Conservation (phyloP, 2,888 invertebrate species). For the Callinectes sapidus region DNA sequence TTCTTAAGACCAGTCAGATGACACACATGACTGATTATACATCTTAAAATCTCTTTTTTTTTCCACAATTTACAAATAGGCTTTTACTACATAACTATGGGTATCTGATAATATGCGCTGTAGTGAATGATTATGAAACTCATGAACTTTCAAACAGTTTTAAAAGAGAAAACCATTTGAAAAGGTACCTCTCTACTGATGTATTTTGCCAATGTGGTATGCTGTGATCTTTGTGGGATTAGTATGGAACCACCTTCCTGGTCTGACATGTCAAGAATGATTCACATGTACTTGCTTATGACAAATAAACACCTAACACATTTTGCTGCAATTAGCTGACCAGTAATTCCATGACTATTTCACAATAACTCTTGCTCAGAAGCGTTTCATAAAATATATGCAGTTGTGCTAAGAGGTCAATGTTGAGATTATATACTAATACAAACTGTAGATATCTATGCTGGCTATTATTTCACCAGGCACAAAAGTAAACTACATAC, state of each 20-base stretch:
- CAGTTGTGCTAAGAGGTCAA: constrained; percentile 54
- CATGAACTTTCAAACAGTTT: constrained; percentile 45
- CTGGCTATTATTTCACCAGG: constrained; percentile 45
- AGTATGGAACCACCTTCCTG: constrained; percentile 45
- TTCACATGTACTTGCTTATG: constrained; percentile 54
- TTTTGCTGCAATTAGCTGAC: constrained; percentile 54
- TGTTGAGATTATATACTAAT: constrained; percentile 48
- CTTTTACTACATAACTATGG: constrained; percentile 34
- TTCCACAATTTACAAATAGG: constrained; percentile 37
- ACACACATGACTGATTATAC: constrained; percentile 52
- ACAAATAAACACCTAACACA: constrained; percentile 65
- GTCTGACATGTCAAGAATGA: constrained; percentile 55
- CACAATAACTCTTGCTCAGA: constrained; percentile 54
- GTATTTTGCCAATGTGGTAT: constrained; percentile 36
- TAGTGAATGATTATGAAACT: constrained; percentile 40
- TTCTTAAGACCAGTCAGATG: constrained; percentile 61
- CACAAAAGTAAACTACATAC: constrained; percentile 34
- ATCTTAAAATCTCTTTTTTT: constrained; percentile 13
- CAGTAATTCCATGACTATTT: constrained; percentile 53
- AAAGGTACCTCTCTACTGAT: constrained; percentile 19
- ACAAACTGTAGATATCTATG: constrained; percentile 44
- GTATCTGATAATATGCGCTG: constrained; percentile 29
- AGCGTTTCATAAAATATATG: constrained; percentile 58
- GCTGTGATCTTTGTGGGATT: constrained; percentile 35
- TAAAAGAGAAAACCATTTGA: constrained; percentile 46